Conservation (phyloP, 2,888 invertebrate genomes). For the Deilephila porcellus region DNA sequence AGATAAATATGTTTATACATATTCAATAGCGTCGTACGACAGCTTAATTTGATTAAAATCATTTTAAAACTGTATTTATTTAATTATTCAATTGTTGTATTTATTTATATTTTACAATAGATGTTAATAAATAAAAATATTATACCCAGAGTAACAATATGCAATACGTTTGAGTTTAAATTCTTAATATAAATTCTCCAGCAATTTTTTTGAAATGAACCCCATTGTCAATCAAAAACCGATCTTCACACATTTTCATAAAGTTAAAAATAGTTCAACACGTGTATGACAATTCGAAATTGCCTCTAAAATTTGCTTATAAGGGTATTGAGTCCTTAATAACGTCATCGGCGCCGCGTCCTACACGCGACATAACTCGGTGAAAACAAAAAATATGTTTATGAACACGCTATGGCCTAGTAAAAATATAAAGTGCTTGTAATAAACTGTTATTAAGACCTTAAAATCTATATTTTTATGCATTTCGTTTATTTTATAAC, state of each 20-base stretch:
- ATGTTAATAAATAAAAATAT: too few species aligned
- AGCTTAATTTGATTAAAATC: too few species aligned
- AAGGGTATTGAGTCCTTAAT: conserved; percentile 52
- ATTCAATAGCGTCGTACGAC: too few species aligned
- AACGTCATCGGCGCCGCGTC: conserved; percentile 74
- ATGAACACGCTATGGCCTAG: too few species aligned
- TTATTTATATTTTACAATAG: too few species aligned
- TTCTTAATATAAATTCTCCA: background rate
- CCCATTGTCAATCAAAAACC: conserved; percentile 17
- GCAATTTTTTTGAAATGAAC: background rate
- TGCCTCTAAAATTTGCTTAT: conserved; percentile 48
- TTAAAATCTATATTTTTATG: too few species aligned
- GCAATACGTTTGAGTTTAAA: background rate
- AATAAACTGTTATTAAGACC: too few species aligned
- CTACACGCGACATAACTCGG: conserved; percentile 59
- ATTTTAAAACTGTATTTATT: too few species aligned
- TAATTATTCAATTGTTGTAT: too few species aligned
- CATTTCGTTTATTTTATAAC: too few species aligned
- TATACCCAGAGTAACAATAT: too few species aligned
- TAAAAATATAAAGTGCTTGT: too few species aligned
- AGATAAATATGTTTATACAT: background rate
- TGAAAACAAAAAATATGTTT: background rate
- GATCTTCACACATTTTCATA: conserved; percentile 30
- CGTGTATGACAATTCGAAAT: conserved; percentile 46
- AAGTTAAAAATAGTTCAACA: conserved; percentile 37